Evolutionary conservation across 1,140 invertebrate genomes (phyloP).

Genomic region (Bacillus rossius): DNA sequence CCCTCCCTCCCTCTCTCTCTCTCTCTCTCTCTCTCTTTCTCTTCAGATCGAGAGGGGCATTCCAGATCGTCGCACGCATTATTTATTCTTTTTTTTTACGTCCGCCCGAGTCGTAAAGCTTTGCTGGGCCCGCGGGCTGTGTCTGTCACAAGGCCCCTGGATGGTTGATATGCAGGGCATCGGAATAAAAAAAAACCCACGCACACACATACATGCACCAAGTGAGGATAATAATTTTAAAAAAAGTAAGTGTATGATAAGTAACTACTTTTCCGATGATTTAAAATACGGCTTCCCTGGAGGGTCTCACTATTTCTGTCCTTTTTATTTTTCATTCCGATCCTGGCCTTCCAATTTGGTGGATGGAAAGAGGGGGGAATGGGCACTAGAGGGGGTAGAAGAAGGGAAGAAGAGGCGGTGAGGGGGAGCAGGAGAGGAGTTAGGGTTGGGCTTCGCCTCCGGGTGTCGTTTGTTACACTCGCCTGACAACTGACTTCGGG

Average conservation of each 20-base stretch:
- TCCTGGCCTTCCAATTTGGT: too few species aligned
- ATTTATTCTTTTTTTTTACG: not conserved
- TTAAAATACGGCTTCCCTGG: slow-evolving; percentile 10
- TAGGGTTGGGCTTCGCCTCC: too few species aligned
- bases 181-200: too few species aligned
- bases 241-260: not conserved
- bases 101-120: not conserved
- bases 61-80: not conserved
- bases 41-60: not conserved
- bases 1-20: not conserved
- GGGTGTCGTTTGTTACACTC: slow-evolving; percentile 9
- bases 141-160: not conserved
- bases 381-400: too few species aligned
- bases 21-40: not conserved
- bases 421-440: too few species aligned
- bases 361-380: too few species aligned
- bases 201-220: too few species aligned
- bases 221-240: not conserved
- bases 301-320: too few species aligned
- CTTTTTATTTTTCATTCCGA: too few species aligned
- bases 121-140: not conserved
- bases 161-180: not conserved
- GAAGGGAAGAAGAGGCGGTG: too few species aligned
- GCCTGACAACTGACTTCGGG: not conserved
- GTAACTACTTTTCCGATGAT: slow-evolving; percentile 9